A percentile compares a stretch with the other conserved stretches of the same genome.
These are phyloP conservation scores for Drosophila bipectinata DNA, from an alignment of 1,140 invertebrate genomes.

Conservation along the genomic window DNA sequence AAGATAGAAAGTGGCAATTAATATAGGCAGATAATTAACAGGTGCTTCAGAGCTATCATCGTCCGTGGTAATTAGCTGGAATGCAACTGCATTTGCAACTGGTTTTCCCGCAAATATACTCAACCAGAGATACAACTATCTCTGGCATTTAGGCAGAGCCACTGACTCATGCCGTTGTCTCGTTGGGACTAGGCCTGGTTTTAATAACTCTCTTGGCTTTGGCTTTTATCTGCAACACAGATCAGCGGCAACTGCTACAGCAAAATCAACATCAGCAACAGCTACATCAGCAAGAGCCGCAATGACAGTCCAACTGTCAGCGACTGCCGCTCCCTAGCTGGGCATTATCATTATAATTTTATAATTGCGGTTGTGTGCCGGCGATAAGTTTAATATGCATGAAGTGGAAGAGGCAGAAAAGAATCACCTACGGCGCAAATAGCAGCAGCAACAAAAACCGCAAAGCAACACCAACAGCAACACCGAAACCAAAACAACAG, in stretches of 20 bases:
- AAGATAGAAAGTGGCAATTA: slow-evolving; percentile 72
- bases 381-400: slow-evolving; percentile 80
- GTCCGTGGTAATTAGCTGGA: slow-evolving; percentile 59
- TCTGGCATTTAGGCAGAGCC: slow-evolving; percentile 31
- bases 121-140: slow-evolving; percentile 10
- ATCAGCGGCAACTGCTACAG: slow-evolving; percentile 48
- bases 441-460: slow-evolving; percentile 28
- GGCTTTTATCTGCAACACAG: slow-evolving; percentile 61
- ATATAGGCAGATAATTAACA: slow-evolving; percentile 68
- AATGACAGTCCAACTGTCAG: slow-evolving; percentile 77
- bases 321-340: slow-evolving; percentile 69
- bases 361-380: slow-evolving; percentile 78
- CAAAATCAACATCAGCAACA: slow-evolving; percentile 8
- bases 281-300: slow-evolving; percentile 38
- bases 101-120: slow-evolving; percentile 43
- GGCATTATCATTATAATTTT: slow-evolving; percentile 82
- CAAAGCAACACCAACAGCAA: slow-evolving; percentile 12
- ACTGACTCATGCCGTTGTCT: slow-evolving; percentile 1
- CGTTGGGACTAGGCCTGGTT: slow-evolving; percentile 49
- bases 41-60: slow-evolving; percentile 53
- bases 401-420: slow-evolving; percentile 30
- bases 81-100: slow-evolving; percentile 52
- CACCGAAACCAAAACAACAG: slow-evolving; percentile 12
- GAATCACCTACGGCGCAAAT: slow-evolving; percentile 30
- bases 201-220: slow-evolving; percentile 74